Conservation (phyloP, 2,797 vertebrate genomes). For the Chelon labrosus region DNA sequence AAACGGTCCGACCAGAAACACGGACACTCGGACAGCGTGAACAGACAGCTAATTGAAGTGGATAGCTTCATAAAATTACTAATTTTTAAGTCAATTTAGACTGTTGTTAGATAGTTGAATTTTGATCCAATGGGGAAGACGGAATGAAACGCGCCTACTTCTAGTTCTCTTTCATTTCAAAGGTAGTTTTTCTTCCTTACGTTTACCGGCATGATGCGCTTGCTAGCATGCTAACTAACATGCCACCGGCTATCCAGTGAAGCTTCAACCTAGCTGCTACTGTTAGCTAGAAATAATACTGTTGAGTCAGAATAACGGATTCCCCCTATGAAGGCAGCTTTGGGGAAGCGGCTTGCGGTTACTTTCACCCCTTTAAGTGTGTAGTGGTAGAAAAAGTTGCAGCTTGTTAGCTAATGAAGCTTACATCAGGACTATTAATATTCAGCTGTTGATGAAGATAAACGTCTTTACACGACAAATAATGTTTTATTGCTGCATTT, state of each 20-base stretch:
- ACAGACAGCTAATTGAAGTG: not conserved
- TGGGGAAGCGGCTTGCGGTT: too few species aligned
- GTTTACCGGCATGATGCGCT: not conserved
- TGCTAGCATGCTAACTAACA: constrained; percentile 34
- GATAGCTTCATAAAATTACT: not conserved
- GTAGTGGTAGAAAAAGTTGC: too few species aligned
- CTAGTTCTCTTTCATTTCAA: not conserved
- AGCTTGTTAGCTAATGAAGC: too few species aligned
- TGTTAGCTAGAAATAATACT: not conserved
- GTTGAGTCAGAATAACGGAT: too few species aligned
- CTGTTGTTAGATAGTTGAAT: fast-evolving
- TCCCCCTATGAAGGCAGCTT: too few species aligned
- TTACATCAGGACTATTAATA: too few species aligned
- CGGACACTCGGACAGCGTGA: not conserved
- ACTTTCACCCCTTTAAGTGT: too few species aligned
- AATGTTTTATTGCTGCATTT: too few species aligned
- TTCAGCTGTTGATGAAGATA: too few species aligned
- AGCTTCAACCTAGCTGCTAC: not conserved
- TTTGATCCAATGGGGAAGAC: not conserved
- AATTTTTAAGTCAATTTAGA: not conserved
- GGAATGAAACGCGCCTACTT: not conserved
- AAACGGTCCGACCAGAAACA: constrained; percentile 70
- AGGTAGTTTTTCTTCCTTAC: constrained; percentile 32
- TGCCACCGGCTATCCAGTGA: not conserved
- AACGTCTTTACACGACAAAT: too few species aligned